Evolutionary conservation across 2,797 vertebrate genomes (phyloP).

Genomic region (Neomorphus geoffroyi): DNA sequence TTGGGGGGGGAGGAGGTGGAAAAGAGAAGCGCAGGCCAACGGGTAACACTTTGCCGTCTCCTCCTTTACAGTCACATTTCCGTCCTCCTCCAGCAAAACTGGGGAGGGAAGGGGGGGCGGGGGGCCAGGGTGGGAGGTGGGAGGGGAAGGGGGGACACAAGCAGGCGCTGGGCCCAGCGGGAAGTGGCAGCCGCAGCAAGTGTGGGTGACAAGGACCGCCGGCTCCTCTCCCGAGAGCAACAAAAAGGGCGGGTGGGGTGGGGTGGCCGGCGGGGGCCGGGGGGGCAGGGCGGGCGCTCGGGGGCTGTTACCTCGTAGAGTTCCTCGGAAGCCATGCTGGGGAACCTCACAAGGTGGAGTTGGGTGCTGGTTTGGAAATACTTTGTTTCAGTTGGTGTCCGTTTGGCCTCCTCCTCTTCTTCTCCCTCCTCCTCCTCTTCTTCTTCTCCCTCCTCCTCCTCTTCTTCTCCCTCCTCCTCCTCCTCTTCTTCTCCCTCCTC

Average conservation of each 20-base stretch:
- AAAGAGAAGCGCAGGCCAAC: conserved; percentile 15
- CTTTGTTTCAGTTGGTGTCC: conserved; percentile 78
- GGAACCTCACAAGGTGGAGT: conserved; percentile 63
- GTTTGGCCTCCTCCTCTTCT: conserved; percentile 69
- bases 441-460: not conserved
- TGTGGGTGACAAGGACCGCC: not conserved
- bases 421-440: not conserved
- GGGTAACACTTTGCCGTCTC: conserved; percentile 50
- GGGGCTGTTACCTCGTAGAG: conserved; percentile 79
- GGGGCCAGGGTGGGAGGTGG: no score
- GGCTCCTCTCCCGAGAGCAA: not conserved
- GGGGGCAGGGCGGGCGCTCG: not conserved
- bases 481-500: not conserved
- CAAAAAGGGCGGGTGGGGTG: not conserved
- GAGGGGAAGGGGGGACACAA: not conserved
- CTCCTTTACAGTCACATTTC: conserved; percentile 65
- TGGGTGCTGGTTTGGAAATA: conserved; percentile 71
- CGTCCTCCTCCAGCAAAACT: conserved; percentile 64
- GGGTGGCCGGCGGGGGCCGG: not conserved
- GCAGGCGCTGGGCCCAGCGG: not conserved
- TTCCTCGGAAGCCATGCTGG: conserved; percentile 82
- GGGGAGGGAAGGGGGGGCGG: not conserved
- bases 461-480: not conserved
- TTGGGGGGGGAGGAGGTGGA: not conserved
- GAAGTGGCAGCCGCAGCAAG: not conserved